Conservation (phyloP, 2,113 vertebrate species). For the Lophochroa leadbeateri region DNA sequence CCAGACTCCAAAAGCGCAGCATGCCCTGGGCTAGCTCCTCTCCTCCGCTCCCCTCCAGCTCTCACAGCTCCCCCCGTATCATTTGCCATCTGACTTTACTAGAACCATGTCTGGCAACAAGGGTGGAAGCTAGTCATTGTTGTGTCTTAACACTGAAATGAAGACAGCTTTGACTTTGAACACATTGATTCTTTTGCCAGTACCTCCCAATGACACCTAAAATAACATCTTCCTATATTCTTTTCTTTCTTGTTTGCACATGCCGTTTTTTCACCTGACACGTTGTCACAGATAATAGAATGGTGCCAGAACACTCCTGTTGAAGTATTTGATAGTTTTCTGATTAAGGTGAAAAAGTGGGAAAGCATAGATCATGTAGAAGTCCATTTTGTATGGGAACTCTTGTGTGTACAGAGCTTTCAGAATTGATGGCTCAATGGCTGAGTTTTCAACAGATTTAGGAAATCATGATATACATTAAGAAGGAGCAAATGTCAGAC, state of each 20-base stretch:
- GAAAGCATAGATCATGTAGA: background rate
- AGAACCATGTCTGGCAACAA: background rate
- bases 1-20: too few species aligned
- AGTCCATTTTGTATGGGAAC: background rate
- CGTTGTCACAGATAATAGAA: slow-evolving; percentile 9
- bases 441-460: background rate
- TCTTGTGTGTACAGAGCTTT: background rate
- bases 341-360: background rate
- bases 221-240: background rate
- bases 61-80: too few species aligned
- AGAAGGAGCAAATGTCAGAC: background rate
- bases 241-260: slow-evolving; percentile 29
- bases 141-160: background rate
- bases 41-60: too few species aligned
- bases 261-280: background rate
- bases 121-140: background rate
- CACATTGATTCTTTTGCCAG: background rate
- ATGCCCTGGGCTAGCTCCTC: too few species aligned
- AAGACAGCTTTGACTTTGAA: background rate
- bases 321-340: slow-evolving; percentile 8
- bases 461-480: background rate
- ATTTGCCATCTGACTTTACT: background rate
- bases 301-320: slow-evolving; percentile 1
- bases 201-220: background rate
- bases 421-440: background rate